Base-by-base conservation (phyloP, 2,797 vertebrate species). In the Poecilia picta region DNA sequence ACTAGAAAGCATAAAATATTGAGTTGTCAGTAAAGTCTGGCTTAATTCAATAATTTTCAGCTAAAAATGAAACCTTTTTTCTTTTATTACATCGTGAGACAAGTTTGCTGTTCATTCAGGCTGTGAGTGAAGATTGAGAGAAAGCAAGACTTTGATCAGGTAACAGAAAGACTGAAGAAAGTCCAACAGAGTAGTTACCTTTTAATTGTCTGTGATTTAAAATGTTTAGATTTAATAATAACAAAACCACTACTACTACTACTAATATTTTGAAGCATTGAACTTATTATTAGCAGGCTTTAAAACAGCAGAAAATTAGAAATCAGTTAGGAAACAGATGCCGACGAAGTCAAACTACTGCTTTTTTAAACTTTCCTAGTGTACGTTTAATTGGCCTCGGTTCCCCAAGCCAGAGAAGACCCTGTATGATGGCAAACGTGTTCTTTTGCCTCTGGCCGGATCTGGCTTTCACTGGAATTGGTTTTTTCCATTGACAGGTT, bases 401-500 rank as follows among this genome's bases (percentile, higher is more conserved):
- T 33, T 16, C 16, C 31, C 31, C 33, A 16, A 3, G 59, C 36
- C 20, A 23, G 1, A 41, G 25, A 23, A 10, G 39, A 70, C 3
- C 39, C 11, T 43, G 1, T 20, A 1, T 10, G 8, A 23, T 15
- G 66, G 39, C 36, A 70, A 43, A 25, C 13, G 39, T 13, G 11
- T 25, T 16, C 39, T 43, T 70, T 13, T 70, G 66, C 39, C 39
- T 13, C 3, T 18, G 28, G 12, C 47, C 47, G 8, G 20, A 36
- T 36, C 5, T 3, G 8, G 6, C 25, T 25, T 84, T 90, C 73
- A 76, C 74, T 87, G 64, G 68, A 72, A 73, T 85, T 74, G 68
- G 71, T 84, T 87, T 82, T 82, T 82, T 86, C 75, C 80, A 75
- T 72, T 81, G 82, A 84, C 81, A 71, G 76, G 77, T 76, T 46